Conservation (phyloP, 2,113 vertebrate genomes). For the Planiliza haematocheilus region DNA sequence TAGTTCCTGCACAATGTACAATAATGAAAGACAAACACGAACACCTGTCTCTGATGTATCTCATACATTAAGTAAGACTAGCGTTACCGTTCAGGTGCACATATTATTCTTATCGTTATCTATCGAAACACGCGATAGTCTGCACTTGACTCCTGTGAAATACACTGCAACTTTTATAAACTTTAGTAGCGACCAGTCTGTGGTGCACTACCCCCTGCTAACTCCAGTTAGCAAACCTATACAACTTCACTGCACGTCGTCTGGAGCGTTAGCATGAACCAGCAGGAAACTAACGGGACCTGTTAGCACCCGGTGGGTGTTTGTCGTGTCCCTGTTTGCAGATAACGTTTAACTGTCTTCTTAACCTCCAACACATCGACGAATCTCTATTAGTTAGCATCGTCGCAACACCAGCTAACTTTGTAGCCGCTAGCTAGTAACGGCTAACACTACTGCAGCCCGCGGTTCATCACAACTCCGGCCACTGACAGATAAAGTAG, state of each 20-base stretch:
- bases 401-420: conserved; percentile 24
- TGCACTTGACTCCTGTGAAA: background rate
- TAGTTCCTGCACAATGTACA: too few relatives aligned
- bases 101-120: background rate
- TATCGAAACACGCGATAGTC: background rate
- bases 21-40: too few relatives aligned
- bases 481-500: background rate
- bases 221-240: conserved; percentile 36
- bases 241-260: background rate
- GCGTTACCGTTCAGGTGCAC: too few relatives aligned
- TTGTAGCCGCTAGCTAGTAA: conserved; percentile 39
- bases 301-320: fast-evolving
- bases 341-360: background rate
- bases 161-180: background rate
- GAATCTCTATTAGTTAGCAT: conserved; percentile 1
- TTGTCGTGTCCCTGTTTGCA: background rate
- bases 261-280: background rate
- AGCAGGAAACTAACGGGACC: background rate
- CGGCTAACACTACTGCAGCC: conserved; percentile 15
- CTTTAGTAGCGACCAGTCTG: background rate
- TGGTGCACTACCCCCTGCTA: conserved; percentile 11
- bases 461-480: background rate
- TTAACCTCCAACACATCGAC: background rate
- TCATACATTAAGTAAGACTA: too few relatives aligned
- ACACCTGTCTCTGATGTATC: too few relatives aligned